Base-by-base conservation (phyloP, 2,888 invertebrate genomes). In the Drosophila parthenogenetica region DNA sequence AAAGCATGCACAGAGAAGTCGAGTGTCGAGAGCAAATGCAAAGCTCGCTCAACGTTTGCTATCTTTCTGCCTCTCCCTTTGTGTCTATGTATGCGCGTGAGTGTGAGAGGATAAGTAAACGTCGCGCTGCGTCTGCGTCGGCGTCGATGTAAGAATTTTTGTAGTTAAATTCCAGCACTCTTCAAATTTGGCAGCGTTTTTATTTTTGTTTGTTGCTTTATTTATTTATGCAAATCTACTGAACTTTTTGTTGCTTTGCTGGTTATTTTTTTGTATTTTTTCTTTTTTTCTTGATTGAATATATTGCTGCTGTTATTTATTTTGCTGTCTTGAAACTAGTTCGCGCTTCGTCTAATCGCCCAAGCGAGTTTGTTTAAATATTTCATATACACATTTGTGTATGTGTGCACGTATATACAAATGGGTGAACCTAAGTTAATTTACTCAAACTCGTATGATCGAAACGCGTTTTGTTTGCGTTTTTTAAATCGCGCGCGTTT, bases 141-240 rank as follows among this genome's bases (percentile, higher is more conserved):
- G 5, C 42, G 64, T 45, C 60, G 53, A 14, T 64, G 49, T 67
- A 54, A 69, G 68, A 78, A 68, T 77, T 74, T 72, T 64, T 67
- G 62, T 87, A 73, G 73, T 64, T 59, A 70, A 84, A 84, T 85
- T 89, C 89, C 89, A 89, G 83, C 73, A 69, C 67, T 72, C 61
- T 68, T 69, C 46, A 69, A 78, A 78, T 77, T 80, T 80, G 70
- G 63, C 59, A 61, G 62, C 29, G 50, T 62, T 78, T 50, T 59
- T 63, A 48, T 55, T 50, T 63, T 58, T 64, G 37, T 59, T 49
- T 87, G 82, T 57, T 76, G 86, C 64, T 78, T 83, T 69, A 83
- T 80, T 83, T 88, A 77, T 78, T 88, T 88, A 88, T 78, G 83
- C 74, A 72, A 83, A 75, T 77, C 45, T 35, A 43, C 35, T 58